phyloP scores from a whole-genome alignment of 64 coral and sea anemone genomes.

The Dendronephthya gigantea region DNA sequence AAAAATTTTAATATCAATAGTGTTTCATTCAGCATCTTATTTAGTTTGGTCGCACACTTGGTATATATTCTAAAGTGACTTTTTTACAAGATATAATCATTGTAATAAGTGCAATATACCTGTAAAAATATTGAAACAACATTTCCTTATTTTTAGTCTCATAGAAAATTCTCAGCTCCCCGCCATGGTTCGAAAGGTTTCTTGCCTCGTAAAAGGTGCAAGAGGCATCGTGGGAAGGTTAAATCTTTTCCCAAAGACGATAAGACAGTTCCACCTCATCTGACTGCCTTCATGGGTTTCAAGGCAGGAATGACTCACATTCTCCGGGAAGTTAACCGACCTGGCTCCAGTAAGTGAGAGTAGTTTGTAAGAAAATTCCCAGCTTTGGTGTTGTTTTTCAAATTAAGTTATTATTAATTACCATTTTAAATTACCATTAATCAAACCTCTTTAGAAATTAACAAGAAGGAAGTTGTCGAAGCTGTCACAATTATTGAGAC shows the following conservation, averaged over 20 bases:
- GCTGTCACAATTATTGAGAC: slow-evolving; percentile 94
- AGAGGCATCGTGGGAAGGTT: slow-evolving; percentile 80
- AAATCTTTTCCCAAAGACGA: slow-evolving; percentile 97
- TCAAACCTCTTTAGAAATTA: slow-evolving; percentile 48
- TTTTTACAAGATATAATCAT: too few species aligned
- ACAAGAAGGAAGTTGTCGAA: slow-evolving; percentile 96
- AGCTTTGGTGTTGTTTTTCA: too few species aligned
- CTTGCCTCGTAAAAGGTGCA: slow-evolving; percentile 83
- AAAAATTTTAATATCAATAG: too few species aligned
- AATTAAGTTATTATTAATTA: background rate
- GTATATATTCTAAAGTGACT: too few species aligned
- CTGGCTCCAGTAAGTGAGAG: slow-evolving; percentile 90
- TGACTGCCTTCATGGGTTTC: slow-evolving; percentile 92
- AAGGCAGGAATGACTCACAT: slow-evolving; percentile 99
- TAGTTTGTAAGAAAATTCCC: too few species aligned
- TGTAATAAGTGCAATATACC: background rate
- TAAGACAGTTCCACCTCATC: slow-evolving; percentile 70
- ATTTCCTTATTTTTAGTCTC: slow-evolving; percentile 54
- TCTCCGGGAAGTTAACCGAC: slow-evolving; percentile 90
- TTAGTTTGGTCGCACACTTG: too few species aligned
- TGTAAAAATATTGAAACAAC: background rate
- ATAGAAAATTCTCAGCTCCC: slow-evolving; percentile 94
- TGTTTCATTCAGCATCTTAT: too few species aligned
- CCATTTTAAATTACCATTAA: background rate
- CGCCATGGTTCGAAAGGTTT: slow-evolving; percentile 92